These are phyloP conservation scores for Apostichopus japonicus DNA, from an alignment of 35 echinoderm and acorn worm species.

Conservation along the genomic window DNA sequence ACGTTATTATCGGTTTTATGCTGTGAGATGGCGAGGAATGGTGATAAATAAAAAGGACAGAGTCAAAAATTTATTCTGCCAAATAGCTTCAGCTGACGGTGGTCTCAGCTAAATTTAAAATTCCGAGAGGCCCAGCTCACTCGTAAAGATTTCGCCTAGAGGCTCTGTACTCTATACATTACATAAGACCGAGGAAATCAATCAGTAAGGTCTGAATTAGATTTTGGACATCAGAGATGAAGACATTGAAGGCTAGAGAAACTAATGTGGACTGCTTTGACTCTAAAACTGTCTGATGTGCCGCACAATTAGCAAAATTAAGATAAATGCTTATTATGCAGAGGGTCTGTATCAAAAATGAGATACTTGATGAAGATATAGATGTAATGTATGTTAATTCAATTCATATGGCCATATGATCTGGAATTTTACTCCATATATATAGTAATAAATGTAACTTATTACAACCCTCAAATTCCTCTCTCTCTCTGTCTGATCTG, in stretches of 20 bases:
- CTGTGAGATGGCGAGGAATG: background rate
- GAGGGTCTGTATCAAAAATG: too few species aligned
- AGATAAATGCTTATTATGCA: too few species aligned
- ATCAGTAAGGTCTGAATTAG: background rate
- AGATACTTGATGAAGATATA: too few species aligned
- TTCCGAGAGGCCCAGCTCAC: background rate
- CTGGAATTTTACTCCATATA: too few species aligned
- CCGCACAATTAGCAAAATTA: too few species aligned
- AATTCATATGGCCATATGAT: too few species aligned
- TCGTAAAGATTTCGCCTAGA: background rate
- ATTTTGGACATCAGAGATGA: background rate
- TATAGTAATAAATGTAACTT: too few species aligned
- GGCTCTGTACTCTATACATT: background rate
- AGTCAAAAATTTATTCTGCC: background rate
- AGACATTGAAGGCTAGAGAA: background rate
- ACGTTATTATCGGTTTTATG: background rate
- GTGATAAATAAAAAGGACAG: background rate
- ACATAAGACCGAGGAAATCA: background rate
- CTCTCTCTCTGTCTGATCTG: too few species aligned
- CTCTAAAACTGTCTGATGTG: too few species aligned
- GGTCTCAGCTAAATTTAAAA: slow-evolving; percentile 3
- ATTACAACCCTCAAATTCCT: too few species aligned
- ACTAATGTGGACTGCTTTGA: too few species aligned
- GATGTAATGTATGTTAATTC: too few species aligned
- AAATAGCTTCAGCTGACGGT: background rate